Evolutionary conservation across 2,113 vertebrate species (phyloP), one percentile per base, ranked within the genome.

Genomic region (Pachyramphus minor): DNA sequence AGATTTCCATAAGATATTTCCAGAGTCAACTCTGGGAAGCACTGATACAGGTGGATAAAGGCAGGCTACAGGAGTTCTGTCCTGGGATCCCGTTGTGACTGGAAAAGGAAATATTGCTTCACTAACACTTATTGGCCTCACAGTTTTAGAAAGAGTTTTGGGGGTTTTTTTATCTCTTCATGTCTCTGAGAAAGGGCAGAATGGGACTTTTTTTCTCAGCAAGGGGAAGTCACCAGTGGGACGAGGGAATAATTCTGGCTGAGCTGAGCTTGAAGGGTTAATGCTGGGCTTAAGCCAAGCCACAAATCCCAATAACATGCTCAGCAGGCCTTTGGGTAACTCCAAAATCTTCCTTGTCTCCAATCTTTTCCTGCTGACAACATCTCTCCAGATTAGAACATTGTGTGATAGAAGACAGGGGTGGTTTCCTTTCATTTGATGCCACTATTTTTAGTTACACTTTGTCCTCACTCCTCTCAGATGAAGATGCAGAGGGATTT

Each of bases 81-180:
- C 25, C 19, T 0, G 6, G 28, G 10, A 39, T 74, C 0, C 0
- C 22, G 59, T 5, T 81, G 7, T 55, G 50, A 24, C 22, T 68
- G 33, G 23, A 47, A 86, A 64, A 77, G 31, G 28, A 75, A 73
- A 50, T 58, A 30, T 9, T 80, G 7, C 8, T 76, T n/a, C 45
- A 20, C 6, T 31, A 50, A 37, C 19, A 15, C 2, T 47, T 33
- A 27, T 0, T n/a, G 7, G 3, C 17, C 5, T 80, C 9, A 0
- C 2, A 9, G 20, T 39, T 86, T 92, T 35, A 73, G 42, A 35
- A 85, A 45, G 15, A 52, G 0, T 35, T 66, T 53, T 0, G 8
- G 11, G 14, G 2, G 31, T 76, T 84, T 85, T 79, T 82, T 84
- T 73, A 7, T 6, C 10, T 76, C 12, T 14, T 33, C n/a, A 2